Percentiles rank a stretch among this genome's conserved stretches.
These are phyloP conservation scores for Lycopodina hypogea DNA, from an alignment of 37 sponge, comb jelly and placozoan species.

Conservation along the genomic window DNA sequence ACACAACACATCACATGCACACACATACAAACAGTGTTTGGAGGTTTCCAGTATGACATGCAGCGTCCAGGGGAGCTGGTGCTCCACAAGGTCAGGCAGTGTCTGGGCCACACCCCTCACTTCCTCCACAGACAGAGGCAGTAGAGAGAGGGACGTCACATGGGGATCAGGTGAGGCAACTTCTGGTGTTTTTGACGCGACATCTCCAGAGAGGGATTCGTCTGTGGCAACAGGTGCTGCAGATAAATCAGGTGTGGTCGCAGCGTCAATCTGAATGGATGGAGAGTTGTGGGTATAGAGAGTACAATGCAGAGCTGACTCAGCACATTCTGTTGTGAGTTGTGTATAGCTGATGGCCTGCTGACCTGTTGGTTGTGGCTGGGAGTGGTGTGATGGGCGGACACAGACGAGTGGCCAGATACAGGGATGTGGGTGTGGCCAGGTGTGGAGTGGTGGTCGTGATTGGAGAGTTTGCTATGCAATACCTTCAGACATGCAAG, in stretches of 20 bases:
- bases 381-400: too few species aligned
- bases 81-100: not conserved
- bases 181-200: not conserved
- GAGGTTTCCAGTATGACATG: constrained; percentile 8
- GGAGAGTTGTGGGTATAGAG: not conserved
- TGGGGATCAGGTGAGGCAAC: too few species aligned
- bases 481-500: not conserved
- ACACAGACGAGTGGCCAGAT: too few species aligned
- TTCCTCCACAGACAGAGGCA: not conserved
- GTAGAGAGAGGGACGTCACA: not conserved
- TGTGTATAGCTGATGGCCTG: too few species aligned
- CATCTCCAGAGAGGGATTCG: not conserved
- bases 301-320: too few species aligned
- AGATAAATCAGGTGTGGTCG: not conserved
- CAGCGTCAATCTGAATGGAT: not conserved
- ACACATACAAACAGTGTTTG: constrained; percentile 31
- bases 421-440: too few species aligned
- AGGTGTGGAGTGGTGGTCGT: too few species aligned
- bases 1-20: not conserved
- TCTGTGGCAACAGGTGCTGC: not conserved
- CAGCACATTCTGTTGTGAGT: too few species aligned
- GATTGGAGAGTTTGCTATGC: too few species aligned
- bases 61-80: constrained; percentile 35
- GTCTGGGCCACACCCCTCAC: not conserved
- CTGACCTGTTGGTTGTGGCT: too few species aligned